Base-by-base conservation (phyloP, 2,888 invertebrate genomes). In the Therioaphis trifolii region DNA sequence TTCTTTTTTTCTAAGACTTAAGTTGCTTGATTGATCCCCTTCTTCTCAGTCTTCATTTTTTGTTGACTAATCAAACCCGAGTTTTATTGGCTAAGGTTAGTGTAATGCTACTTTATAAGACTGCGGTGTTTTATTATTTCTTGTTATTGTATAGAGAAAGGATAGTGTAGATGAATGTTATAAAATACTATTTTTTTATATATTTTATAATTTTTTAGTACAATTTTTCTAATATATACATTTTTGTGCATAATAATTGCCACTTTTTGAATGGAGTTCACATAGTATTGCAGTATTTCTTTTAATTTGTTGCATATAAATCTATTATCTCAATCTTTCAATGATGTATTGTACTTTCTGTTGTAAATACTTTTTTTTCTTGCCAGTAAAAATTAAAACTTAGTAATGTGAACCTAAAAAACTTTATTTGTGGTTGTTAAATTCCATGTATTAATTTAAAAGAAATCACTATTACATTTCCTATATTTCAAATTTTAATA, bases 141-240 rank as follows among this genome's bases (percentile, higher is more conserved):
- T 72, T 80, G 21, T 72, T 61, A 58, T 80, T 80, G 35, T 82
- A 82, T 72, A 40, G 61, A 72, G 49, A 72, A 82, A 18, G 24
- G 71, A 55, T 82, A 82, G 63, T 66, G 24, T 82, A 80, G 82
- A 74, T 72, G 49, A 74, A 63, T 82, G 61, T 82, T 52, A 82
- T 82, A 74, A 82, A 74, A 52, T 74, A 82, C 72, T 82, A 82
- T 82, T 82, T 82, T n/a, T 82, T 82, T 82, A 82, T 82, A 82
- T 74, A 82, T 82, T 82, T 82, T 82, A 82, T 82, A 82, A 82
- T 82, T 82, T 82, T 82, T 82, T 82, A 82, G 82, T 49, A 82
- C 49, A 80, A 71, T 61, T 71, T 72, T 80, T 68, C 66, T 78
- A 78, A 78, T 55, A 66, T 27, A 52, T 66, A 66, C n/a, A 69